Conservation (phyloP, 1,140 invertebrate species). For the Proctacanthus coquilletti region DNA sequence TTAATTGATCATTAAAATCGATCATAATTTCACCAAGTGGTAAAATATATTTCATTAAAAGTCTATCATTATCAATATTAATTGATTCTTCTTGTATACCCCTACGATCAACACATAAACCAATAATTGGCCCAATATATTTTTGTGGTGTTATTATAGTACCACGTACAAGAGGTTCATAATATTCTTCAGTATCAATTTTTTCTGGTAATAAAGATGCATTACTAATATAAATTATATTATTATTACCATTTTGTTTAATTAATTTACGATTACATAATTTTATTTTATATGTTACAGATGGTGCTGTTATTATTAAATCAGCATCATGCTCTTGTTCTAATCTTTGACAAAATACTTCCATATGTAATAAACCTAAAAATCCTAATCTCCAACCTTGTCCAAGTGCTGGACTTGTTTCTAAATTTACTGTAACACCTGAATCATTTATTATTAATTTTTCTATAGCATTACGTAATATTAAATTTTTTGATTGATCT, state of each 20-base stretch:
- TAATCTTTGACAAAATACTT: constrained; percentile 86
- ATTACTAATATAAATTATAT: constrained; percentile 63
- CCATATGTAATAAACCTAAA: constrained; percentile 86
- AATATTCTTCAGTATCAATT: constrained; percentile 51
- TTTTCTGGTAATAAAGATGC: constrained; percentile 61
- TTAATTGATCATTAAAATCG: constrained; percentile 89
- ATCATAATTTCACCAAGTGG: constrained; percentile 87
- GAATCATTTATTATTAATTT: constrained; percentile 89
- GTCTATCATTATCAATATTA: constrained; percentile 66
- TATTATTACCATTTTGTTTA: constrained; percentile 48
- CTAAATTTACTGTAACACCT: constrained; percentile 61
- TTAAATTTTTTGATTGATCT: constrained; percentile 68
- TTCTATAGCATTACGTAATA: constrained; percentile 66
- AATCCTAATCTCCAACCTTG: constrained; percentile 90
- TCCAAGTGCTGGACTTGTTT: constrained; percentile 81
- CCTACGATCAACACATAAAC: constrained; percentile 59
- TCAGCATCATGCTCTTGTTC: constrained; percentile 86
- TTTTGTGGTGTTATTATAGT: constrained; percentile 78
- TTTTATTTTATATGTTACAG: constrained; percentile 84
- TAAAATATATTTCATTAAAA: constrained; percentile 68
- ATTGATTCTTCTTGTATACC: constrained; percentile 56
- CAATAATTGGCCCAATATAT: constrained; percentile 53
- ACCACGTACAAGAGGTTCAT: constrained; percentile 73
- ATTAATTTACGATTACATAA: constrained; percentile 39
- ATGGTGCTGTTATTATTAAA: constrained; percentile 82